phyloP scores from a whole-genome alignment of 2,797 vertebrate genomes.

The Myripristis murdjan region DNA sequence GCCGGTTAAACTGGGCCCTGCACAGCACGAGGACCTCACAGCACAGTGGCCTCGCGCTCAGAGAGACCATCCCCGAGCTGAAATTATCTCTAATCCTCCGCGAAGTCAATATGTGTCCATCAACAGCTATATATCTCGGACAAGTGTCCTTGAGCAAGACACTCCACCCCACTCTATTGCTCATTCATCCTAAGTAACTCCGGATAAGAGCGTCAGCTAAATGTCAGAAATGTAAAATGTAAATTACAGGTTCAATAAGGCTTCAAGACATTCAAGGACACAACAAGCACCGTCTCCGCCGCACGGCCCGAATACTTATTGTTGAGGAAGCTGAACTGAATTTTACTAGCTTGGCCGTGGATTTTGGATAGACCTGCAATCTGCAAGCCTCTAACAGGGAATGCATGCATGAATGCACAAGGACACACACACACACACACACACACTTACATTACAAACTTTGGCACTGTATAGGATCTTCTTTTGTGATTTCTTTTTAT shows the following conservation, averaged over 20 bases:
- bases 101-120: background rate
- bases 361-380: no score
- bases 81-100: background rate
- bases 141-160: constrained; percentile 18
- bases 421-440: background rate
- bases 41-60: no score
- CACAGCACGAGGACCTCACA: no score
- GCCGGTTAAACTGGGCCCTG: no score
- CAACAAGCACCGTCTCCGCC: background rate
- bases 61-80: no score
- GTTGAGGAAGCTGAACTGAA: background rate
- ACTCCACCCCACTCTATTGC: background rate
- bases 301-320: constrained; percentile 7
- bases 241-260: constrained; percentile 21
- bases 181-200: constrained; percentile 1
- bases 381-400: no score
- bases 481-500: constrained; percentile 16
- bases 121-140: background rate
- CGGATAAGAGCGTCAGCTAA: constrained; percentile 4
- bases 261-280: constrained; percentile 24
- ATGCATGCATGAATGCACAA: no score
- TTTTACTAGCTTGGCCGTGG: no score
- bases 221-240: constrained; percentile 14
- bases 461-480: background rate
- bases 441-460: constrained; percentile 1